Evolutionary conservation across 2,888 invertebrate species (phyloP).

Genomic region (Timema podura): DNA sequence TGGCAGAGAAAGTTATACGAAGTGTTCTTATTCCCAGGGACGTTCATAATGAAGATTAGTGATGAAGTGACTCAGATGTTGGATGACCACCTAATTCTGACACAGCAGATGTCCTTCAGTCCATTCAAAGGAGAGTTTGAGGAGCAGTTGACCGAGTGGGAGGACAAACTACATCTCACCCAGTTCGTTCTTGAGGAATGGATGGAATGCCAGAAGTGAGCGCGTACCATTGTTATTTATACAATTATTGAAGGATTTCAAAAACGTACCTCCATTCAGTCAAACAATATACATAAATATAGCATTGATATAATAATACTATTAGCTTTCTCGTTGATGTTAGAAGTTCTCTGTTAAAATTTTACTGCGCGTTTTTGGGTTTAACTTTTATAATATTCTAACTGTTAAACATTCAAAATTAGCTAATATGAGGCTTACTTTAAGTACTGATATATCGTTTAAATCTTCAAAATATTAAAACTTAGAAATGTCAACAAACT

Average conservation of each 20-base stretch:
- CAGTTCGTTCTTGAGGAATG: slow-evolving; percentile 63
- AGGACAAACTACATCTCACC: slow-evolving; percentile 59
- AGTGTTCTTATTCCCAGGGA: slow-evolving; percentile 47
- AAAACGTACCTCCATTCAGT: neutral
- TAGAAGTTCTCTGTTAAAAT: too few species aligned
- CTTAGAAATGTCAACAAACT: too few species aligned
- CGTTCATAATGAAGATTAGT: slow-evolving; percentile 68
- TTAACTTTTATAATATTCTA: too few species aligned
- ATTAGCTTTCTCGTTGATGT: too few species aligned
- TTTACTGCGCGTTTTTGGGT: too few species aligned
- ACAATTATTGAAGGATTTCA: neutral
- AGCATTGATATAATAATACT: neutral
- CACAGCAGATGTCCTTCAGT: slow-evolving; percentile 72
- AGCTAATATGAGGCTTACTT: too few species aligned
- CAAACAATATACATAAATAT: neutral
- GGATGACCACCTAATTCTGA: slow-evolving; percentile 70
- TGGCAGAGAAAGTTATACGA: too few species aligned
- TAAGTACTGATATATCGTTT: too few species aligned
- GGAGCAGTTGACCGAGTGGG: slow-evolving; percentile 69
- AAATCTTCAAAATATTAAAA: too few species aligned
- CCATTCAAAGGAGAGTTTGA: slow-evolving; percentile 76
- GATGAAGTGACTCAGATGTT: slow-evolving; percentile 69
- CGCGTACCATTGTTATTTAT: slow-evolving; percentile 17
- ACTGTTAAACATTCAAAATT: too few species aligned
- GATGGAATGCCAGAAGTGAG: slow-evolving; percentile 69